Percentiles rank a stretch among this genome's conserved stretches.
Evolutionary conservation across 2,797 vertebrate species (phyloP).

Genomic region (Sebastes vulpes): DNA sequence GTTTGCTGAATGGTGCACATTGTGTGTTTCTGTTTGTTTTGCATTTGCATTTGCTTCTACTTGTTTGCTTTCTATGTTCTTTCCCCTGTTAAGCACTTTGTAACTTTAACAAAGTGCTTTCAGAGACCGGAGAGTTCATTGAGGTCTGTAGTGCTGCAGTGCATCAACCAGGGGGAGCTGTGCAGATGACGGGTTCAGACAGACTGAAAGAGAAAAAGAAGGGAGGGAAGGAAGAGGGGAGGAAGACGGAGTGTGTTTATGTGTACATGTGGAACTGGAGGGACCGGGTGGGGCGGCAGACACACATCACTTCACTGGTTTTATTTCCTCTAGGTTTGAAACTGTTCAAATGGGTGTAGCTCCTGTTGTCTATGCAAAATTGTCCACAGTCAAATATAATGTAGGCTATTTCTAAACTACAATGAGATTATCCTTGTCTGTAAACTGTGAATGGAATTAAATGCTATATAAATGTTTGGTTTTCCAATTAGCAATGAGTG

Average conservation of each 20-base stretch:
- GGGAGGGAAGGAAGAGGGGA: background rate
- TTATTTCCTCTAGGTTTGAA: background rate
- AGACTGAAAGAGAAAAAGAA: background rate
- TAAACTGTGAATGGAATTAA: background rate
- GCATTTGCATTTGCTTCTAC: too few species aligned
- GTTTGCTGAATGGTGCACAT: background rate
- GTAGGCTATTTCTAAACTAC: background rate
- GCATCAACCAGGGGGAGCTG: slow-evolving; percentile 8
- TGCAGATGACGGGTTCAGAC: background rate
- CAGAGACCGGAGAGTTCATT: background rate
- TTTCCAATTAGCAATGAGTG: slow-evolving; percentile 14
- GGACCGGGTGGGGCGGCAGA: background rate
- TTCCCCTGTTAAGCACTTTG: background rate
- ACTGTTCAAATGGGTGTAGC: background rate
- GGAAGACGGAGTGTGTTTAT: background rate
- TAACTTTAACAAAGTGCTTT: background rate
- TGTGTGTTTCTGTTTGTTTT: background rate
- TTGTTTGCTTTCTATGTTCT: background rate
- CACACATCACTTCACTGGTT: background rate
- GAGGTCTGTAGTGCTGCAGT: background rate
- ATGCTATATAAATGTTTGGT: background rate
- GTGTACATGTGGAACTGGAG: background rate
- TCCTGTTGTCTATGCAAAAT: background rate
- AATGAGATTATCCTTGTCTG: background rate
- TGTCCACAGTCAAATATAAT: background rate